Conservation (phyloP, 2,888 invertebrate genomes). For the Trachelus troglodyta region DNA sequence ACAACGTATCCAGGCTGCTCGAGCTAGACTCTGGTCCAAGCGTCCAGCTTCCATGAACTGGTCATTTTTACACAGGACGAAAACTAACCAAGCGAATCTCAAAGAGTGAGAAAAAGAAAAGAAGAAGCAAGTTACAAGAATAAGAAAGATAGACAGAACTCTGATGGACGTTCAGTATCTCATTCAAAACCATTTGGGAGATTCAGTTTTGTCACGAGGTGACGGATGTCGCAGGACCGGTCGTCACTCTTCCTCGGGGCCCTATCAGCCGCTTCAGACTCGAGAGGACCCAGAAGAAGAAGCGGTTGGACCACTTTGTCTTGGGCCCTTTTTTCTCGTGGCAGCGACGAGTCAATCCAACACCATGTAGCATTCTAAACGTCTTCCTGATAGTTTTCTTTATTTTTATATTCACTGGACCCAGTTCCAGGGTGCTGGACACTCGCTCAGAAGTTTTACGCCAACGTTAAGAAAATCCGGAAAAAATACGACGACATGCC, state of each 20-base stretch:
- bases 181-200: constrained; percentile 1
- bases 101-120: constrained; percentile 6
- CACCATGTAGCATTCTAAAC: constrained; percentile 32
- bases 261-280: constrained; percentile 26
- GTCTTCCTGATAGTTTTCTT: neutral
- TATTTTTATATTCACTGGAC: neutral
- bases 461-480: neutral
- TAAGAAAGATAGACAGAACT: constrained; percentile 8
- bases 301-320: constrained; percentile 64
- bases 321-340: constrained; percentile 32
- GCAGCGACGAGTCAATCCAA: constrained; percentile 53
- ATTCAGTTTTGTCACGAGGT: constrained; percentile 40
- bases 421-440: neutral
- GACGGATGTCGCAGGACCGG: constrained; percentile 45
- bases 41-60: constrained; percentile 4
- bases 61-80: neutral
- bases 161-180: constrained; percentile 10
- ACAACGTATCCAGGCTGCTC: neutral
- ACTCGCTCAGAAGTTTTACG: neutral
- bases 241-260: constrained; percentile 42
- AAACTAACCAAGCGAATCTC: neutral
- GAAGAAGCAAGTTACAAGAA: constrained; percentile 10
- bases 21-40: constrained; percentile 10
- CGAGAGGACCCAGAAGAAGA: constrained; percentile 32
- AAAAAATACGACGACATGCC: constrained; percentile 28